Base-by-base conservation (phyloP, 2,113 vertebrate genomes). In the Nymphicus hollandicus region DNA sequence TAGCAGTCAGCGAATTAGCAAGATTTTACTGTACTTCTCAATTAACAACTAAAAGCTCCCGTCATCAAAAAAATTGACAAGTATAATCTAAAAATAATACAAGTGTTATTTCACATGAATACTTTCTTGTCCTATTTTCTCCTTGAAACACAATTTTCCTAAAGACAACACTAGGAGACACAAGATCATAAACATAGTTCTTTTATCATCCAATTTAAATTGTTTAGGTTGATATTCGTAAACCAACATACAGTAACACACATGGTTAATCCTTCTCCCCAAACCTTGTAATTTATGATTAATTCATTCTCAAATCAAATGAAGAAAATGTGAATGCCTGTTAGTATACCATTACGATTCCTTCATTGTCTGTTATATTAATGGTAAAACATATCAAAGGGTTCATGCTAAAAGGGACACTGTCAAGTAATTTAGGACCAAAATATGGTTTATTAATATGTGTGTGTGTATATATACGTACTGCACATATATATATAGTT, bases 331-430 rank as follows among this genome's bases (percentile, higher is more conserved):
- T 78, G 86, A 94, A 93, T 91, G 88, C 92, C 86, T 96, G 96
- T 94, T 96, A 95, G 91, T 96, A 92, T 96, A 94, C 92, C 92
- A 89, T 92, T 89, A 93, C 91, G 93, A 93, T 94, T 97, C 96
- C 94, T 97, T 96, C 96, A 97, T 95, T 93, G 89, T 82, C 82
- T 96, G 65, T 94, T 86, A 92, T 56, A 91, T 88, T 87, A 79
- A 94, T 66, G 95, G 80, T 68, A 96, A 97, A 97, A 95, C 66
- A 90, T 95, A 89, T 63, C 64, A 95, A 96, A 95, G 89, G 81
- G 74, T 86, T 96, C 95, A 94, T 95, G 95, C 96, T 95, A 83
- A 96, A 94, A 97, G 91, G 95, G 95, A 96, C 89, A 97, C 95
- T 96, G 95, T 96, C 96, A 91, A 96, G 96, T 97, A 97, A 94